A percentile compares a stretch with the other conserved stretches of the same genome.
phyloP scores from a whole-genome alignment of 2,888 invertebrate species.

The Acheta domesticus region DNA sequence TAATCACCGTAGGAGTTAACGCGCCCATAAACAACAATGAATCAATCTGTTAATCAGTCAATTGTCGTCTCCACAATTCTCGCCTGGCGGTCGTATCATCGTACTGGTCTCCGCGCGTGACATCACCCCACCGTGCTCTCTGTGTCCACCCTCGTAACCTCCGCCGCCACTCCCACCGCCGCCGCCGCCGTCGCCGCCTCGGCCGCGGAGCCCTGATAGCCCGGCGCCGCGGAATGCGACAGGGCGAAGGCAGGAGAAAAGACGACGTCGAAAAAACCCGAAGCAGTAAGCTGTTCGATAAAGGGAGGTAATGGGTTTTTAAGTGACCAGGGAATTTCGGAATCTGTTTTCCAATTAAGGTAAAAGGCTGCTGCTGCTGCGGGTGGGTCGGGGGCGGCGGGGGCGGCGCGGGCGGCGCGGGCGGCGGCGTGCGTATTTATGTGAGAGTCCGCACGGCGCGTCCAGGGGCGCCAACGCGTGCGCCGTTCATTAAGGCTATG shows the following conservation, averaged over 20 bases:
- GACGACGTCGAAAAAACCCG: not conserved
- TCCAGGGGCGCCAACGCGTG: not conserved
- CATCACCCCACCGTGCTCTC: not conserved
- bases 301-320: conserved; percentile 44
- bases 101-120: not conserved
- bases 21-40: too few species aligned
- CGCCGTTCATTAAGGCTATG: not conserved
- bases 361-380: conserved; percentile 46
- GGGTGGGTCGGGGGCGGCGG: conserved; percentile 93
- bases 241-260: conserved; percentile 4
- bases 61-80: too few species aligned
- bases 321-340: conserved; percentile 45
- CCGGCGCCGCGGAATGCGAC: conserved; percentile 18
- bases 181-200: not conserved
- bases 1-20: too few species aligned
- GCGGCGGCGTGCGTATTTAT: not conserved
- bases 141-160: not conserved
- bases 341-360: conserved; percentile 40
- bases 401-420: conserved; percentile 84
- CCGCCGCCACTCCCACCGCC: not conserved
- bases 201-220: not conserved
- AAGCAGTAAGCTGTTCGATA: conserved; percentile 27
- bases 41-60: too few species aligned
- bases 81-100: too few species aligned
- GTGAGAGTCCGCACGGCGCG: not conserved